These are phyloP conservation scores for Alfaro cultratus DNA, from an alignment of 2,797 vertebrate species.

Conservation along the genomic window DNA sequence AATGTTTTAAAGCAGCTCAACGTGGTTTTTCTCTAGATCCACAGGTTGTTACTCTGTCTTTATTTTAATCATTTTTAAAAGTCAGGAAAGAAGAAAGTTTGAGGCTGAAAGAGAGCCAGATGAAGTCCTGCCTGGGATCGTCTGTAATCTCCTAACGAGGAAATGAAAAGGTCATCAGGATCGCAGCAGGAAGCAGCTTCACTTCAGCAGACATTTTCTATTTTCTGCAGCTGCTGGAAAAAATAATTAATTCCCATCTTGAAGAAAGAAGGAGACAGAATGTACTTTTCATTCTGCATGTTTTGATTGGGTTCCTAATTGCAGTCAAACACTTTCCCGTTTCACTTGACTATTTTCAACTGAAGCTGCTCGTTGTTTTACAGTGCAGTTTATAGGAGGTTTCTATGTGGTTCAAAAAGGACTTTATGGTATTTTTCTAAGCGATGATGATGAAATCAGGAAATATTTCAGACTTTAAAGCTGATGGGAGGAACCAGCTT, in stretches of 20 bases:
- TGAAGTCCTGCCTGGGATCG: not conserved
- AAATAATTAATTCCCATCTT: not conserved
- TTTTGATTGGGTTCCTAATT: not conserved
- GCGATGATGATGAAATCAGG: not conserved
- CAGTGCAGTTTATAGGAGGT: not conserved
- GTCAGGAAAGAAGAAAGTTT: not conserved
- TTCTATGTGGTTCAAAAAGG: not conserved
- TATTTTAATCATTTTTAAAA: not conserved
- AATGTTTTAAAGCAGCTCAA: not conserved
- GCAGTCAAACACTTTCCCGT: not conserved
- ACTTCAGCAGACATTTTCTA: not conserved
- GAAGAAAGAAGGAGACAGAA: not conserved
- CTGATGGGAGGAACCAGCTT: too few species aligned
- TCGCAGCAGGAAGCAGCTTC: constrained; percentile 1
- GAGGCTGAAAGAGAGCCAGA: not conserved
- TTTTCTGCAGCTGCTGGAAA: not conserved
- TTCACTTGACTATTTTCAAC: not conserved
- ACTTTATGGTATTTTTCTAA: not conserved
- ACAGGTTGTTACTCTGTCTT: not conserved
- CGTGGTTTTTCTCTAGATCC: not conserved
- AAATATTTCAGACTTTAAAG: not conserved
- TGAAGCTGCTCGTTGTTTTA: not conserved
- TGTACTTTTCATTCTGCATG: not conserved
- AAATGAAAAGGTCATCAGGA: not conserved
- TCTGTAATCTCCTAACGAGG: not conserved